A percentile compares a stretch with the other conserved stretches of the same genome.
Evolutionary conservation across 2,113 vertebrate species (phyloP).

Genomic region (Sinocyclocheilus maitianheensis): DNA sequence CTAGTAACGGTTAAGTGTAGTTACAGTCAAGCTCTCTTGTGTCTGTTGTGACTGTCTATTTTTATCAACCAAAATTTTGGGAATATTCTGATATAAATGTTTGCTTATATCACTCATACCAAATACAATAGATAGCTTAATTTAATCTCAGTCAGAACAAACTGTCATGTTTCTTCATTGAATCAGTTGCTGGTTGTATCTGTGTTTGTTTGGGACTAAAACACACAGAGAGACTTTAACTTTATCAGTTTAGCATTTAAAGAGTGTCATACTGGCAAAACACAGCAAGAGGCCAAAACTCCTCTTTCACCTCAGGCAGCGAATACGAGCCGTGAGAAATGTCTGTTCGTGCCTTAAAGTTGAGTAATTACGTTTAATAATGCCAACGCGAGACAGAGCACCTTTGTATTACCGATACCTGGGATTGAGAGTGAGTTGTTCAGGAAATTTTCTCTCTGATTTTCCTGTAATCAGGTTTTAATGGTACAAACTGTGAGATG

Average conservation of each 20-base stretch:
- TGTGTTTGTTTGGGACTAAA: constrained; percentile 38
- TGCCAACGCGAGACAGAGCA: neutral
- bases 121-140: neutral
- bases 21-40: neutral
- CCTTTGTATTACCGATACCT: neutral
- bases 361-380: constrained; percentile 35
- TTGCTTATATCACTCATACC: neutral
- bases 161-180: neutral
- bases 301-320: constrained; percentile 37
- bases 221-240: constrained; percentile 13
- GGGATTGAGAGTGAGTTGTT: constrained; percentile 6
- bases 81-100: neutral
- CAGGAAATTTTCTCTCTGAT: constrained; percentile 4
- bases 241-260: constrained; percentile 36
- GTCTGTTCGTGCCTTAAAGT: neutral
- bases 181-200: constrained; percentile 11
- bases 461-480: constrained; percentile 81
- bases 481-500: constrained; percentile 86
- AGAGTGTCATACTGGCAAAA: constrained; percentile 32
- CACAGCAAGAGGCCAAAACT: constrained; percentile 38
- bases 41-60: neutral
- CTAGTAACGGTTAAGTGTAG: neutral
- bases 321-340: constrained; percentile 49
- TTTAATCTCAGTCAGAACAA: constrained; percentile 1
- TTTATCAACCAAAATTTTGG: no score